These are phyloP conservation scores for Drosophila novamexicana DNA, from an alignment of 1,140 invertebrate genomes.

Conservation along the genomic window DNA sequence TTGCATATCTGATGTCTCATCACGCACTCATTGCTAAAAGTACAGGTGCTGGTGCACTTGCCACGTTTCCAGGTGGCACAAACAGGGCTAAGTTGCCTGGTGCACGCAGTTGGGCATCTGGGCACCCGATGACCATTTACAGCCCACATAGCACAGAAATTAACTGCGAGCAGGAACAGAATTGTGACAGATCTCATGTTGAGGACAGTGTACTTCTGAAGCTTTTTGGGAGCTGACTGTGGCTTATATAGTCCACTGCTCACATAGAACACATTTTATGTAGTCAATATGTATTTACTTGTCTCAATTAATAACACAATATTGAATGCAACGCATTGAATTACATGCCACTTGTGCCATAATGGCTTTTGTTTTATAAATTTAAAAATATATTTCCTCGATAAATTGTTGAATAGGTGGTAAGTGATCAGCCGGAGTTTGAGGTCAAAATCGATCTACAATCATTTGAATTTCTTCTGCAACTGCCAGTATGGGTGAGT, in stretches of 20 bases:
- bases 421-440: no score
- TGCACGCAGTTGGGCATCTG: not conserved
- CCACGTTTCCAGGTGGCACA: constrained; percentile 11
- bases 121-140: not conserved
- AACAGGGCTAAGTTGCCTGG: not conserved
- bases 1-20: constrained; percentile 2
- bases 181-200: constrained; percentile 26
- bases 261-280: not conserved
- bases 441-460: no score
- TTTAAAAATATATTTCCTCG: no score
- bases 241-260: constrained; percentile 24
- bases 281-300: not conserved
- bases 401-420: no score
- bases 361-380: not conserved
- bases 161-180: not conserved
- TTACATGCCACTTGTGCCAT: not conserved
- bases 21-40: constrained; percentile 26
- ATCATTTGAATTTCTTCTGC: no score
- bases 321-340: not conserved
- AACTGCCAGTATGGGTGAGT: no score
- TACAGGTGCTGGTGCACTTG: not conserved
- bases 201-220: not conserved
- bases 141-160: not conserved
- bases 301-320: not conserved
- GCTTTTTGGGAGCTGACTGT: not conserved